Evolutionary conservation across 2,797 vertebrate species (phyloP).

Genomic region (Epinephelus awoara): DNA sequence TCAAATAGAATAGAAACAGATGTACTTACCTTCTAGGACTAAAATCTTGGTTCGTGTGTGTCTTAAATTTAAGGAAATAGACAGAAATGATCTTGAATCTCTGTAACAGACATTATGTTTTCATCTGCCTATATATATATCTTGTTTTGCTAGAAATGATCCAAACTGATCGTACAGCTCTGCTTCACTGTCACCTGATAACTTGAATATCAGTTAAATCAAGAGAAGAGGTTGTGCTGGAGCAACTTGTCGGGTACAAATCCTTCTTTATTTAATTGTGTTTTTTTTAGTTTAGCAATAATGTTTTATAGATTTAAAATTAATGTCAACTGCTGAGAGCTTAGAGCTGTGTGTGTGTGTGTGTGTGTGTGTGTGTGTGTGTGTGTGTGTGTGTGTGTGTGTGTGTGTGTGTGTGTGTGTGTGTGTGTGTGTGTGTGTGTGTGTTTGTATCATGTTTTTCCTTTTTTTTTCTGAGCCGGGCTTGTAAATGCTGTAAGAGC

Average conservation of each 20-base stretch:
- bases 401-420: neutral
- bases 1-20: neutral
- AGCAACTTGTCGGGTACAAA: neutral
- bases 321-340: neutral
- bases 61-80: neutral
- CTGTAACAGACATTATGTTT: neutral
- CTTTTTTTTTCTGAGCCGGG: slow-evolving; percentile 63
- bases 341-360: too few species aligned
- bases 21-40: neutral
- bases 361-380: neutral
- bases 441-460: slow-evolving; percentile 30
- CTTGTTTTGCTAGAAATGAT: too few species aligned
- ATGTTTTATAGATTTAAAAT: slow-evolving; percentile 48
- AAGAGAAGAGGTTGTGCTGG: slow-evolving; percentile 11
- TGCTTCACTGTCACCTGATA: neutral
- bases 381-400: neutral
- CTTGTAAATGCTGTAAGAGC: slow-evolving; percentile 75
- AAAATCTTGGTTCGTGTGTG: neutral
- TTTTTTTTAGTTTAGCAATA: slow-evolving; percentile 85
- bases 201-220: slow-evolving; percentile 18
- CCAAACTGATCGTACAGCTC: neutral
- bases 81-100: neutral
- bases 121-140: too few species aligned
- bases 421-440: neutral
- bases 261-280: slow-evolving; percentile 39